phyloP scores from a whole-genome alignment of 2,797 vertebrate genomes.

The Phoxinus dragarum region DNA sequence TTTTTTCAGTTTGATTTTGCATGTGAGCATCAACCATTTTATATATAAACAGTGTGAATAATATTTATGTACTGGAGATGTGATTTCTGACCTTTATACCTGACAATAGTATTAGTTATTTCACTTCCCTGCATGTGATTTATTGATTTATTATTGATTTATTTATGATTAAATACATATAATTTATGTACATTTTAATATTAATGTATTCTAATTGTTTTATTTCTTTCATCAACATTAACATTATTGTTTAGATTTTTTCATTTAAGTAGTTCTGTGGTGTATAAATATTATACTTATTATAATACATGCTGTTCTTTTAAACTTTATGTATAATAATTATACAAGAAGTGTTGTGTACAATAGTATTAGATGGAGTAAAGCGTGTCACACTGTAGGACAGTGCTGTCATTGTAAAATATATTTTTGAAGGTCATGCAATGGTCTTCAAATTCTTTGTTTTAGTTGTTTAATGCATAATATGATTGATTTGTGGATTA shows the following conservation, averaged over 20 bases:
- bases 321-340: background rate
- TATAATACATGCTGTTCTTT: background rate
- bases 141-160: background rate
- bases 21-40: background rate
- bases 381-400: background rate
- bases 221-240: background rate
- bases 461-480: background rate
- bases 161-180: background rate
- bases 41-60: background rate
- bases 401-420: background rate
- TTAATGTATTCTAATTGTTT: background rate
- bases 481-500: conserved; percentile 18
- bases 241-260: background rate
- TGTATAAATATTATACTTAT: background rate
- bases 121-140: background rate
- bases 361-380: background rate
- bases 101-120: background rate
- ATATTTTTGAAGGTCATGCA: background rate
- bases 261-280: background rate
- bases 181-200: no score
- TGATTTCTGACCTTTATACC: background rate
- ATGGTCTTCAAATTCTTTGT: background rate
- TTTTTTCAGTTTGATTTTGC: background rate
- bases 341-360: background rate
- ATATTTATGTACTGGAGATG: background rate